phyloP scores from a whole-genome alignment of 2,797 vertebrate genomes.

The Coregonus sp. region DNA sequence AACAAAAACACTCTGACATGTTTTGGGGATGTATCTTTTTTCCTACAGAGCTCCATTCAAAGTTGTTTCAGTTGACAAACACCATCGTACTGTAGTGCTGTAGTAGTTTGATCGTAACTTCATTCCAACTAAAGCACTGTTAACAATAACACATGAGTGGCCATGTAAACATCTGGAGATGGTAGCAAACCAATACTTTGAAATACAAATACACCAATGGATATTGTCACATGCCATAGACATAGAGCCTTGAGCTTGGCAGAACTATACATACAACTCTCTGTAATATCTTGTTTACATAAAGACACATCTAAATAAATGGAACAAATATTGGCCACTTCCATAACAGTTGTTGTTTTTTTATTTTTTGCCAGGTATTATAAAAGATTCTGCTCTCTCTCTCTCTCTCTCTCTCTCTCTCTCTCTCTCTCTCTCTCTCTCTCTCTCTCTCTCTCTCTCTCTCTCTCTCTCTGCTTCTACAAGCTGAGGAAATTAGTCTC shows the following conservation, averaged over 20 bases:
- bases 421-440: background rate
- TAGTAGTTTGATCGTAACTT: slow-evolving; percentile 66
- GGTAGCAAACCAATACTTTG: slow-evolving; percentile 70
- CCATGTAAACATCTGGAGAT: slow-evolving; percentile 73
- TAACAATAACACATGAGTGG: slow-evolving; percentile 68
- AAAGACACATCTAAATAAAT: slow-evolving; percentile 70
- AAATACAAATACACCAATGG: slow-evolving; percentile 53
- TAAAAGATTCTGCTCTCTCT: slow-evolving; percentile 65
- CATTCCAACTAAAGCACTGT: slow-evolving; percentile 65
- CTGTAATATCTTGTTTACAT: slow-evolving; percentile 73
- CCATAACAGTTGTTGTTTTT: slow-evolving; percentile 47
- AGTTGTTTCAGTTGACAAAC: slow-evolving; percentile 60
- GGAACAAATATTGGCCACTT: slow-evolving; percentile 62
- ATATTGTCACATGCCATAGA: slow-evolving; percentile 65
- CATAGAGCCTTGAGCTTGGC: slow-evolving; percentile 61
- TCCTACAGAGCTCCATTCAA: slow-evolving; percentile 49
- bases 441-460: background rate
- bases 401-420: slow-evolving; percentile 28
- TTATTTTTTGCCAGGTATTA: slow-evolving; percentile 67
- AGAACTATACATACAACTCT: slow-evolving; percentile 50
- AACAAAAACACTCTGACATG: slow-evolving; percentile 61
- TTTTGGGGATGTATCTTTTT: slow-evolving; percentile 51
- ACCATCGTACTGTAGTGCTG: slow-evolving; percentile 18
- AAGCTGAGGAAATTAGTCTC: slow-evolving; percentile 73
- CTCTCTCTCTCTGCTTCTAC: slow-evolving; percentile 49